phyloP scores from a whole-genome alignment of 2,797 vertebrate genomes.

The Chelmon rostratus region DNA sequence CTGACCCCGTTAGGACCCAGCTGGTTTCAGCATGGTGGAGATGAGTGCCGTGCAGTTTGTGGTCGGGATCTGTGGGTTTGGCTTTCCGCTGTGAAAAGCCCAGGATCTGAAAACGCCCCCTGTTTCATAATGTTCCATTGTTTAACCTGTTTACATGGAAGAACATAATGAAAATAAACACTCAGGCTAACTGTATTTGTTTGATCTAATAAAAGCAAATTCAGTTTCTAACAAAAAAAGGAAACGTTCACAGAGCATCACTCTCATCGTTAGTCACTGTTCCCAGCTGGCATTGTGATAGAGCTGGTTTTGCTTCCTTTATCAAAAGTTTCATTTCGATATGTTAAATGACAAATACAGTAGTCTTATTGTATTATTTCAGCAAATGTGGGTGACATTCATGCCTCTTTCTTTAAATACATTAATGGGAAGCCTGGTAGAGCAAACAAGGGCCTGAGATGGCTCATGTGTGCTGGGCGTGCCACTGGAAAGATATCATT shows the following conservation, averaged over 20 bases:
- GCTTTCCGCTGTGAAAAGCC: background rate
- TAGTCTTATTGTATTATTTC: background rate
- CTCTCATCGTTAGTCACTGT: background rate
- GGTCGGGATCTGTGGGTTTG: conserved; percentile 5
- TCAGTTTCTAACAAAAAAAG: background rate
- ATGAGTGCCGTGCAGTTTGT: background rate
- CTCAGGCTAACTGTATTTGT: background rate
- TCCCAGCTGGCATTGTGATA: background rate
- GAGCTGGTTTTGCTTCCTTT: background rate
- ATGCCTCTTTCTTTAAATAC: background rate
- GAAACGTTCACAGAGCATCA: background rate
- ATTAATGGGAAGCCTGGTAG: background rate
- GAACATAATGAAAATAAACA: conserved; percentile 4
- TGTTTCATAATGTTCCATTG: background rate
- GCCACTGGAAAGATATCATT: background rate
- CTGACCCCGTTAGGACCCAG: background rate
- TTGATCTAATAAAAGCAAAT: background rate
- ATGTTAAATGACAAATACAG: background rate
- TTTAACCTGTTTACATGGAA: background rate
- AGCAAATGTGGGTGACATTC: background rate
- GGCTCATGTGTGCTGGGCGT: background rate
- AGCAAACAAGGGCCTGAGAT: background rate
- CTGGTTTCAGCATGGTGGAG: background rate
- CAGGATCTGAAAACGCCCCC: background rate
- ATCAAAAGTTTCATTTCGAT: background rate